phyloP scores from a whole-genome alignment of 2,888 invertebrate genomes.

The Stenotaenia linearis region DNA sequence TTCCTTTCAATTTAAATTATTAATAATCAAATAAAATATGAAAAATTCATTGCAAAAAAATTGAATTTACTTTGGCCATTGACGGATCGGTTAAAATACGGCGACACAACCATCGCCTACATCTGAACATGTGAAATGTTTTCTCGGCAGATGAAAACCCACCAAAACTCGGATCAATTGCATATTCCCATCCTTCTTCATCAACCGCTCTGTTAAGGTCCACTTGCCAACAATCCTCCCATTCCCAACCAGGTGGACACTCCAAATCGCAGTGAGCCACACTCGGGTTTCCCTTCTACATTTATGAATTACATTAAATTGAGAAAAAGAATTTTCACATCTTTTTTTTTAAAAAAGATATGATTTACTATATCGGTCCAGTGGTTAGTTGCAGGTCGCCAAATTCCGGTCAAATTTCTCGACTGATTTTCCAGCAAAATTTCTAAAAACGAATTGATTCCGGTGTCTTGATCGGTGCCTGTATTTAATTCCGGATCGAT shows the following conservation, averaged over 20 bases:
- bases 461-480: constrained; percentile 48
- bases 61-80: neutral
- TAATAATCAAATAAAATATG: neutral
- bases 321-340: no score
- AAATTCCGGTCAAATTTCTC: constrained; percentile 47
- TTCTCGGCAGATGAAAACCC: constrained; percentile 51
- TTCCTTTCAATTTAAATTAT: neutral
- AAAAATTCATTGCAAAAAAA: neutral
- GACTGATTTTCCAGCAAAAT: constrained; percentile 49
- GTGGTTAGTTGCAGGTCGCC: constrained; percentile 45
- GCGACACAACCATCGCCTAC: constrained; percentile 48
- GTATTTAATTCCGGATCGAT: constrained; percentile 48
- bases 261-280: constrained; percentile 41
- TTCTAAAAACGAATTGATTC: constrained; percentile 48
- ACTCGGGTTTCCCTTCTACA: constrained; percentile 46
- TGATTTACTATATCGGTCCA: constrained; percentile 47
- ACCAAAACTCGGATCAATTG: constrained; percentile 49
- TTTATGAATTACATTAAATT: no score
- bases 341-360: no score
- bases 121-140: constrained; percentile 49
- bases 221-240: constrained; percentile 50
- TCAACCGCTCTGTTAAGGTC: constrained; percentile 51
- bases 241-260: constrained; percentile 48
- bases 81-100: constrained; percentile 32
- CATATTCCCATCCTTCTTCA: constrained; percentile 51